phyloP scores from a whole-genome alignment of 2,113 vertebrate genomes.

The Scomber colias region DNA sequence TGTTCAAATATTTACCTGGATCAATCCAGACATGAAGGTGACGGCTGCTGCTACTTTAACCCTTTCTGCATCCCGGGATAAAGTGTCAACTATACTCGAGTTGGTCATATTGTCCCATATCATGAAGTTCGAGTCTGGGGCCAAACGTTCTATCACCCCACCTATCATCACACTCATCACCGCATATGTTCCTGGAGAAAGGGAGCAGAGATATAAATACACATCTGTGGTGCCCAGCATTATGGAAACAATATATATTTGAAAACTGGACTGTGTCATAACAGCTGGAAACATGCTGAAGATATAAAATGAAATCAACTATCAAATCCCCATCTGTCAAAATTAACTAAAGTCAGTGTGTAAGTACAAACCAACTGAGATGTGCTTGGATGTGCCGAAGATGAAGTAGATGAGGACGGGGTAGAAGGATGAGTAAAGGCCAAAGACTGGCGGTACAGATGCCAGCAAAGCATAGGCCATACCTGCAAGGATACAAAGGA shows the following conservation, averaged over 20 bases:
- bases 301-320: no score
- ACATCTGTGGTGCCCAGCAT: background rate
- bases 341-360: background rate
- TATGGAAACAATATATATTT: no score
- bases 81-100: constrained; percentile 55
- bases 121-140: constrained; percentile 84
- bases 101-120: constrained; percentile 76
- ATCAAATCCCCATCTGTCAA: no score
- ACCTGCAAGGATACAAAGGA: constrained; percentile 76
- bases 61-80: constrained; percentile 72
- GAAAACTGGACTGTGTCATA: no score
- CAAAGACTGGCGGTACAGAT: constrained; percentile 91
- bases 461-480: constrained; percentile 95
- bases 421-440: constrained; percentile 96
- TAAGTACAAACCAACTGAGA: constrained; percentile 91
- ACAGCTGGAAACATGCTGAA: no score
- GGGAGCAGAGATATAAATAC: background rate
- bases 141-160: constrained; percentile 89
- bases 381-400: constrained; percentile 96
- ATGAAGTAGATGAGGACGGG: constrained; percentile 95
- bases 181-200: constrained; percentile 90
- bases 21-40: constrained; percentile 89
- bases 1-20: constrained; percentile 86
- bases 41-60: constrained; percentile 89
- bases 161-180: constrained; percentile 98